Base-by-base conservation (phyloP, 2,797 vertebrate species). In the Diplodus sargus region DNA sequence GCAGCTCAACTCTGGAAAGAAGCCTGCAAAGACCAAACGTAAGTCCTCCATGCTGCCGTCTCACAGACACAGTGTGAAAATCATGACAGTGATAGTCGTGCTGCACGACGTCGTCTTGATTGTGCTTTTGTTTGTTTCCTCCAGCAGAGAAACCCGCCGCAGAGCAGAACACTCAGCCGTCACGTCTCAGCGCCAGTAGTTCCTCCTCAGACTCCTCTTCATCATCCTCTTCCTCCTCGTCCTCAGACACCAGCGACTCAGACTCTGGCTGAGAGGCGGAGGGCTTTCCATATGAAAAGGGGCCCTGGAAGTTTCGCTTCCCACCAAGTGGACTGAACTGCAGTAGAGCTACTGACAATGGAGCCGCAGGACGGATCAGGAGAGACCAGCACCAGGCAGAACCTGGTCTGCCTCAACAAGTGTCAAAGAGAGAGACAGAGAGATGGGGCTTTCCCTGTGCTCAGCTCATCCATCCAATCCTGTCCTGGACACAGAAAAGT, bases 1-100 rank as follows among this genome's bases (percentile, higher is more conserved):
- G 0, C 97, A 98, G 83, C 97, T 99, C 25, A 99, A 99, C 91
- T 98, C 97, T 0, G 93, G 95, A 71, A 99, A 99, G 94, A 99
- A 98, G 76, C 97, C 96, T 4, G 85, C 92, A 0, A 99, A 99
- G 88, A 92, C 85, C 87, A 99, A 99, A 93, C 93, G 97, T 98
- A 72, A 93, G 95, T 81, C 9, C 9, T 53, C 20, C n/a, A 0
- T 3, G 1, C n/a, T 13, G 39, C 45, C 9, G 0, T 13, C n/a
- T 11, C 5, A 1, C 10, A 39, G 34, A 9, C 34, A 39, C 34
- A 39, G 34, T 39, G 34, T 39, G 34, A 10, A 39, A 39, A 39
- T 39, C 8, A 34, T 43, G 42, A 43, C 13, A 45, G 14, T 45
- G 2, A 15, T 13, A n/a, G n/a, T n/a, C n/a, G n/a, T n/a, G n/a